Conservation (phyloP, 2,113 vertebrate genomes). For the Apteryx mantelli region DNA sequence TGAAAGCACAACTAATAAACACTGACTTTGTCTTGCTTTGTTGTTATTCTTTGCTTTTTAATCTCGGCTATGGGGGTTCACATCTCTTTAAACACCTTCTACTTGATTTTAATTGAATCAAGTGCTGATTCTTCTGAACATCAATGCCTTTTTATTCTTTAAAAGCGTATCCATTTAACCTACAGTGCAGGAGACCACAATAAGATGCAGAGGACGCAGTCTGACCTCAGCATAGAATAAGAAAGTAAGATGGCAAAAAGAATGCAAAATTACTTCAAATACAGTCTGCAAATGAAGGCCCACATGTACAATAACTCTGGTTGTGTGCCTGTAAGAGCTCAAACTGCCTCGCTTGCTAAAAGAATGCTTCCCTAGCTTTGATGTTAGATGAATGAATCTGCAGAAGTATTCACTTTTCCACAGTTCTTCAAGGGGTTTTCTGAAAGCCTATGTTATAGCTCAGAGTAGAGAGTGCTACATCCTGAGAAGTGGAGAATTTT, state of each 20-base stretch:
- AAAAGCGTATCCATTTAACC: conserved; percentile 43
- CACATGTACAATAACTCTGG: conserved; percentile 22
- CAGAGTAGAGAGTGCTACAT: background rate
- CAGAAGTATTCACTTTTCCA: conserved; percentile 45
- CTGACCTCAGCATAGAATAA: conserved; percentile 4
- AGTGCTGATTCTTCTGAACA: conserved; percentile 30
- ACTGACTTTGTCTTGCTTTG: conserved; percentile 16
- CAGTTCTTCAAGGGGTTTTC: conserved; percentile 45
- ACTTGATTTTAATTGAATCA: conserved; percentile 40
- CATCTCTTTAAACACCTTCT: conserved; percentile 33
- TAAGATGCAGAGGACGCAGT: conserved; percentile 1
- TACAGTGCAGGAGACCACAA: background rate
- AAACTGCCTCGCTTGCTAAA: conserved; percentile 22
- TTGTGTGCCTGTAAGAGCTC: background rate
- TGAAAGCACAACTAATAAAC: conserved; percentile 30
- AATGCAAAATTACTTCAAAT: conserved; percentile 46
- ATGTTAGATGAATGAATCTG: conserved; percentile 58
- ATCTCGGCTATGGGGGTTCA: background rate
- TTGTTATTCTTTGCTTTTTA: conserved; percentile 14
- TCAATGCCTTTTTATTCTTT: conserved; percentile 31
- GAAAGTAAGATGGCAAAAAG: background rate
- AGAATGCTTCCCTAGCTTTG: conserved; percentile 49
- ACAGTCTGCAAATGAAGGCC: conserved; percentile 3
- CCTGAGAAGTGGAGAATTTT: background rate
- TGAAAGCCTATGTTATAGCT: background rate